Percentiles rank a stretch among this genome's conserved stretches.
Evolutionary conservation across 2,113 vertebrate genomes (phyloP).

Genomic region (Engystomops pustulosus): DNA sequence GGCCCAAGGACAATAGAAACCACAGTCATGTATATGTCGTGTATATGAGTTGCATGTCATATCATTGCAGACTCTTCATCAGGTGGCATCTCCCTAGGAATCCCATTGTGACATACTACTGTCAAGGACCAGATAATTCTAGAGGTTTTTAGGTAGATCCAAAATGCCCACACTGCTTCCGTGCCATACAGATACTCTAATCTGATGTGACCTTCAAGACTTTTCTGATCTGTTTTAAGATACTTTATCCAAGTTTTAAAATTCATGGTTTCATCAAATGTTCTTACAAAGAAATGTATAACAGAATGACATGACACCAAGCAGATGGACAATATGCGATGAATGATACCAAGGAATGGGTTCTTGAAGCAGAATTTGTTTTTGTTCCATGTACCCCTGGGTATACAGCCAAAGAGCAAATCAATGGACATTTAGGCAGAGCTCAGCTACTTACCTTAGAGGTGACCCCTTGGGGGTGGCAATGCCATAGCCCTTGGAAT

Average conservation of each 20-base stretch:
- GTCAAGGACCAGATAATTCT: neutral
- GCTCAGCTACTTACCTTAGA: conserved; percentile 86
- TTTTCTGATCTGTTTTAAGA: neutral
- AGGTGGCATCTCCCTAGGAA: too few species aligned
- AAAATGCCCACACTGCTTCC: neutral
- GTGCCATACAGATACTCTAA: neutral
- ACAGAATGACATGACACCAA: conserved; percentile 34
- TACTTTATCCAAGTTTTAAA: neutral
- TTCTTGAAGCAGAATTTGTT: conserved; percentile 19
- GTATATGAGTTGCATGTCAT: too few species aligned
- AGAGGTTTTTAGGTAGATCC: neutral
- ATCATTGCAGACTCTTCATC: too few species aligned
- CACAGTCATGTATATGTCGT: too few species aligned
- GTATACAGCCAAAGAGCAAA: conserved; percentile 49
- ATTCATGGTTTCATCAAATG: neutral
- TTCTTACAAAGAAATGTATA: neutral
- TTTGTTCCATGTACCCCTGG: conserved; percentile 32
- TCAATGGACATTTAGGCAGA: conserved; percentile 62
- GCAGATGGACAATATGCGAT: conserved; percentile 25
- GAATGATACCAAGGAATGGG: conserved; percentile 17
- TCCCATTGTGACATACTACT: too few species aligned
- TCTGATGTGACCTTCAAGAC: neutral
- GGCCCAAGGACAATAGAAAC: too few species aligned
- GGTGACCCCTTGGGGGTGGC: conserved; percentile 96
- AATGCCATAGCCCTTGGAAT: conserved; percentile 99